Percentiles rank a stretch among this genome's conserved stretches.
Conservation (phyloP, 2,113 vertebrate species). For the Hipposideros armiger region DNA sequence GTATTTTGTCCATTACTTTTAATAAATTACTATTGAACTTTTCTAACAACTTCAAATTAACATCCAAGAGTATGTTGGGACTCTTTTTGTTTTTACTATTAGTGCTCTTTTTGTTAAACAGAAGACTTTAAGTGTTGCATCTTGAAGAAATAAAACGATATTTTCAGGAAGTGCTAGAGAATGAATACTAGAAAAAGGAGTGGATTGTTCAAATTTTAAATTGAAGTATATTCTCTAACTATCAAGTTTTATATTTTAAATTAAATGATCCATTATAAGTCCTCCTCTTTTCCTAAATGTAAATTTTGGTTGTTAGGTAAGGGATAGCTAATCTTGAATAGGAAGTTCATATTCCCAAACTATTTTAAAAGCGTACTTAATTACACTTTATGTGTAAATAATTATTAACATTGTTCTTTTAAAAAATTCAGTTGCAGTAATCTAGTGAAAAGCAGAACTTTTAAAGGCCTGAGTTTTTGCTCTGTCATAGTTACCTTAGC, state of each 20-base stretch:
- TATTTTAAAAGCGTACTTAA: slow-evolving; percentile 11
- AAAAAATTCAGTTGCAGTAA: not conserved
- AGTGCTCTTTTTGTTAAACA: slow-evolving; percentile 56
- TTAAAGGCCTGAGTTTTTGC: not conserved
- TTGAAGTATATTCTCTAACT: slow-evolving; percentile 38
- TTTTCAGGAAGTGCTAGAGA: slow-evolving; percentile 30
- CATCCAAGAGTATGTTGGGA: not conserved
- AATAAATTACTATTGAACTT: slow-evolving; percentile 50
- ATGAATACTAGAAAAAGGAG: slow-evolving; percentile 40
- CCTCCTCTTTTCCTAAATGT: slow-evolving; percentile 21
- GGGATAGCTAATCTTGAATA: not conserved
- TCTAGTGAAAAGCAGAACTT: not conserved
- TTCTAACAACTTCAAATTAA: slow-evolving; percentile 45
- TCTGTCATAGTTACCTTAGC: not conserved
- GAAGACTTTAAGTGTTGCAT: slow-evolving; percentile 12
- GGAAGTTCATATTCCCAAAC: slow-evolving; percentile 35
- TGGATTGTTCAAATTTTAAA: slow-evolving; percentile 28
- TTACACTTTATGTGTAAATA: slow-evolving; percentile 18
- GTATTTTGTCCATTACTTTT: not conserved
- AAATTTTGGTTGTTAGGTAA: not conserved
- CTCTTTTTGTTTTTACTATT: not conserved
- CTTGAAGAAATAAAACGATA: slow-evolving; percentile 40
- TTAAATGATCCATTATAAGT: not conserved
- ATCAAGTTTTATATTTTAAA: slow-evolving; percentile 47
- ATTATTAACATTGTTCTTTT: slow-evolving; percentile 21